Evolutionary conservation across 2,888 invertebrate genomes (phyloP), one percentile per base, ranked within the genome.

Genomic region (Diarsia brunnea): DNA sequence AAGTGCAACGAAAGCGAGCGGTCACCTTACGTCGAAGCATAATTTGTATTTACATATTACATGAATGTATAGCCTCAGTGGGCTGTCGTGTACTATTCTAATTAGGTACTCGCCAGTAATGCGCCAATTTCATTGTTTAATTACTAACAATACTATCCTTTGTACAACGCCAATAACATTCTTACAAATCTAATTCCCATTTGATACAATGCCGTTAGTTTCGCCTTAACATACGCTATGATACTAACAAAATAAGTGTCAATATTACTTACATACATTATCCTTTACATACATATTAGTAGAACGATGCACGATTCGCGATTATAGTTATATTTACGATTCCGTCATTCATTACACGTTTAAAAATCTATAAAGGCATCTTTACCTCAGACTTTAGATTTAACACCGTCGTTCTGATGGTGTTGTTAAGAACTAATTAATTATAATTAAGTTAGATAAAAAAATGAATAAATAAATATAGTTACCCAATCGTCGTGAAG

Each of bases 61-160:
- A 90, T 91, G 87, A 91, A 91, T 93, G 93, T 92, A 89, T 94
- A 96, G 96, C 96, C 96, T 96, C 96, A 88, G 88, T 75, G 93
- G 96, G 95, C 95, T 94, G 91, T 91, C 93, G 94, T 93, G 94
- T 92, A 93, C 95, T 96, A 96, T 91, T 92, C 96, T 96, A 96
- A 95, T 96, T 95, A 96, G 96, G 96, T 96, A 96, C 96, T 96
- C 96, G 95, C 96, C 96, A 96, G 96, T 96, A 96, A 96, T 96
- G 96, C 96, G 96, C 96, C 96, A 96, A 96, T 95, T 95, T 95
- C 91, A 93, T 95, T 93, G 93, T 94, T 93, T 95, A 95, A 92
- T 93, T 91, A 91, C 94, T 95, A 95, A 95, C 94, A 95, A 95
- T 94, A 95, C 95, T 95, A 94, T 95, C 94, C 93, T 96, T 96